phyloP scores from a whole-genome alignment of 2,797 vertebrate species.

The Molossus alvarezi region DNA sequence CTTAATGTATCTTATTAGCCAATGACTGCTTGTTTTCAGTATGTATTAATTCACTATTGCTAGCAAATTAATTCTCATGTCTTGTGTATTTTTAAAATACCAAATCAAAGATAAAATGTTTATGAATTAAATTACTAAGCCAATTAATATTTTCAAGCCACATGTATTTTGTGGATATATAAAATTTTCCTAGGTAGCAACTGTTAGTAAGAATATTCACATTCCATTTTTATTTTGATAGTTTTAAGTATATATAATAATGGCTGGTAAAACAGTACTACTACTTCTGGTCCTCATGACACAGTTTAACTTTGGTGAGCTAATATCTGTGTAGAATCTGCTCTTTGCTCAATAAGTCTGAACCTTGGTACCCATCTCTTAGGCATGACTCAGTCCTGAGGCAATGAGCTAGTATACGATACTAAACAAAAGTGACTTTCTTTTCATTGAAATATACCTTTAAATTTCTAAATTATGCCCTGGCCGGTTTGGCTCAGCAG shows the following conservation, averaged over 20 bases:
- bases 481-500: too few relatives aligned
- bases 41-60: neutral
- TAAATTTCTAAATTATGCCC: conserved; percentile 21
- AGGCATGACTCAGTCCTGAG: neutral
- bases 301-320: neutral
- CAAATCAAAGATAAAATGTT: neutral
- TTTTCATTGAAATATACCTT: neutral
- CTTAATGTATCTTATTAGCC: conserved; percentile 39
- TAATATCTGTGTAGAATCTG: neutral
- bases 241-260: neutral
- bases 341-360: conserved; percentile 24
- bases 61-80: neutral
- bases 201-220: neutral
- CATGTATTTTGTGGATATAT: conserved; percentile 17
- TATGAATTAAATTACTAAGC: conserved; percentile 27
- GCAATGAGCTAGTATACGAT: neutral
- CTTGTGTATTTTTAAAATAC: conserved; percentile 61
- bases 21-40: conserved; percentile 14
- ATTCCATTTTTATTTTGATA: conserved; percentile 44
- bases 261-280: neutral
- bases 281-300: neutral
- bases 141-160: conserved; percentile 28
- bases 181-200: conserved; percentile 33
- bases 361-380: neutral
- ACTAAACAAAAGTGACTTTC: neutral